Evolutionary conservation across 2,888 invertebrate genomes (phyloP), one percentile per base, ranked within the genome.

Genomic region (Cetonia aurata): DNA sequence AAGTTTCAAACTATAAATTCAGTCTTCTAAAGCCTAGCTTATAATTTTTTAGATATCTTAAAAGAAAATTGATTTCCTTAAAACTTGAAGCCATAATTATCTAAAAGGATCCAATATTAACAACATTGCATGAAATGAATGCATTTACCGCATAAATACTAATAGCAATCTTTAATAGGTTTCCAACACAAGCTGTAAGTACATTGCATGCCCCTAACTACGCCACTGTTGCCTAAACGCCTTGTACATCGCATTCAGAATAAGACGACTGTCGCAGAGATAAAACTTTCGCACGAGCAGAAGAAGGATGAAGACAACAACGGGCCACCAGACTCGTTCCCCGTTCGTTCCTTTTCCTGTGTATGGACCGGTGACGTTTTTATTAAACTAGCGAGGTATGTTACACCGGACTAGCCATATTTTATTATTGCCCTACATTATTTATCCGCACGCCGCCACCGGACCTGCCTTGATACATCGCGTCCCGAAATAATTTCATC

Each of bases 391-490:
- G 79, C 79, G 78, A 78, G 79, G 80, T 79, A 80, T 79, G 78
- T 77, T 77, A 75, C 77, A 67, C 76, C 74, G 75, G 75, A 76
- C 75, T 70, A 73, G 77, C 77, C 75, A 79, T 80, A 81, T 82
- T 82, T 81, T 82, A 82, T 82, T 82, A 82, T 82, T 81, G 82
- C 82, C 80, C 81, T 81, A 82, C 81, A 82, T 82, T 81, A 82
- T 82, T 82, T 81, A 82, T 82, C 80, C 79, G 76, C 77, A 73
- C 73, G 77, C 75, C 74, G 75, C 77, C 25, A 25, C 25, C 76
- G 77, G 77, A 77, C 77, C 76, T 76, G 75, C 75, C 75, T 75
- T 76, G 75, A 77, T 77, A 77, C 75, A 75, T 76, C 74, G 72
- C 73, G 70, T 73, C 44, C 44, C 55, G 60, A 55, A 69, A 56